A percentile compares a stretch with the other conserved stretches of the same genome.
These are phyloP conservation scores for Dryadula phaetusa DNA, from an alignment of 2,888 invertebrate genomes.

Conservation along the genomic window DNA sequence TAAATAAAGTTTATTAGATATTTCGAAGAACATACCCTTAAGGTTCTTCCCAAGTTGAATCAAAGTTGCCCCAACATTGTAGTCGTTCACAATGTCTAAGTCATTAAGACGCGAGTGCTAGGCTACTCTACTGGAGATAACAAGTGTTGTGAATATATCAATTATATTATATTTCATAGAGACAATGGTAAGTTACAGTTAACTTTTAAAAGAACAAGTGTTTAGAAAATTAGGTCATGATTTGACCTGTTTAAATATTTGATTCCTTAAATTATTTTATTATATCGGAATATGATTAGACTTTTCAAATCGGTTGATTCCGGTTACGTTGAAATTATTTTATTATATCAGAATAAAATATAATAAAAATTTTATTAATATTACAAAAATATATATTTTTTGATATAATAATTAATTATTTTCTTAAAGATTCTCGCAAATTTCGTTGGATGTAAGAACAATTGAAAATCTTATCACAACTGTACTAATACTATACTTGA, in stretches of 20 bases:
- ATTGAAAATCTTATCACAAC: not conserved
- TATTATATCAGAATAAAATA: no score
- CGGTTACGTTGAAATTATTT: no score
- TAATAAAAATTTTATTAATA: no score
- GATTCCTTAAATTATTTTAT: no score
- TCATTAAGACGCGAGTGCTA: slow-evolving; percentile 34
- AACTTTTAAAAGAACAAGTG: not conserved
- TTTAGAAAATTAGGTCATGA: not conserved
- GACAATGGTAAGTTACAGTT: slow-evolving; percentile 43
- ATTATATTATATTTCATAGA: slow-evolving; percentile 38
- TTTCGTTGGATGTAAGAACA: not conserved
- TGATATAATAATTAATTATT: not conserved
- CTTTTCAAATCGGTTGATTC: no score
- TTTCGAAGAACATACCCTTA: slow-evolving; percentile 55
- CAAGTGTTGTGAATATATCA: slow-evolving; percentile 45
- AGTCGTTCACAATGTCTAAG: slow-evolving; percentile 51
- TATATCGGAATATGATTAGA: no score
- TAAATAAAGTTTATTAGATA: not conserved
- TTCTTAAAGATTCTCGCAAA: slow-evolving; percentile 1
- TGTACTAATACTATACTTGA: not conserved
- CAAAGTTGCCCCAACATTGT: slow-evolving; percentile 56
- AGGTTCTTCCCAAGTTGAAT: slow-evolving; percentile 56
- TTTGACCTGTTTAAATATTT: no score
- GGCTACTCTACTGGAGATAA: slow-evolving; percentile 34
- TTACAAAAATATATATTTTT: not conserved